Evolutionary conservation across 1,140 invertebrate species (phyloP), one percentile per base, ranked within the genome.

Genomic region (Psilanteris sp.): DNA sequence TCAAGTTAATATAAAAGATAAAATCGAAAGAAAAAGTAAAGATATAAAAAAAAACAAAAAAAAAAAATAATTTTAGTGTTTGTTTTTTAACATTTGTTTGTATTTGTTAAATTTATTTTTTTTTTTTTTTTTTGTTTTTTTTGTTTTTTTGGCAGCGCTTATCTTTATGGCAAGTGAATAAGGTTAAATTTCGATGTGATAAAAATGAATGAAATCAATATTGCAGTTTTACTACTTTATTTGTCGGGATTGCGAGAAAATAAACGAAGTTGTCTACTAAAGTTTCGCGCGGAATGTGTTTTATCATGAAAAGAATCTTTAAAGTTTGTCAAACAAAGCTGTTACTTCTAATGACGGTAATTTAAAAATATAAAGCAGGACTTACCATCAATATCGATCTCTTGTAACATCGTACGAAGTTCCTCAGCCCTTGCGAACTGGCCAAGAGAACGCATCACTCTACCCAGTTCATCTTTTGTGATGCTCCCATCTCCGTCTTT

Each of bases 401-500:
- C 96, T 79, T 94, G 92, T n/a, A 97, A 87, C 95, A 97, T 96
- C 71, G 95, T 93, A 64, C 93, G 92, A 43, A 96, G 84, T 83
- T 96, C 95, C 82, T 95, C 94, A 6, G 94, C 93, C 34, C 94
- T 89, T 0, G 94, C 94, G 84, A 95, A 96, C 83, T 96, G 95
- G 1, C 95, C 95, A 16, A 96, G 83, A 39, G 93, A 94, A 20
- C 94, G 89, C 95, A 96, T 96, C 2, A 96, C 94, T 6, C 94
- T 90, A 0, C 94, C 94, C 36, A 96, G 88, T 82, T 96, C 94
- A 74, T 96, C 94, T 83, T 95, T 95, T 0, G 95, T 96, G 37
- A 96, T 96, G 64, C 92, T 94, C 0, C 95, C 95, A 78, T 96
- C 95, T 1, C 94, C 94, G 79, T 96, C 94, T 86, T 96, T 96